Evolutionary conservation across 2,113 vertebrate species (phyloP).

Genomic region (Otis tarda): DNA sequence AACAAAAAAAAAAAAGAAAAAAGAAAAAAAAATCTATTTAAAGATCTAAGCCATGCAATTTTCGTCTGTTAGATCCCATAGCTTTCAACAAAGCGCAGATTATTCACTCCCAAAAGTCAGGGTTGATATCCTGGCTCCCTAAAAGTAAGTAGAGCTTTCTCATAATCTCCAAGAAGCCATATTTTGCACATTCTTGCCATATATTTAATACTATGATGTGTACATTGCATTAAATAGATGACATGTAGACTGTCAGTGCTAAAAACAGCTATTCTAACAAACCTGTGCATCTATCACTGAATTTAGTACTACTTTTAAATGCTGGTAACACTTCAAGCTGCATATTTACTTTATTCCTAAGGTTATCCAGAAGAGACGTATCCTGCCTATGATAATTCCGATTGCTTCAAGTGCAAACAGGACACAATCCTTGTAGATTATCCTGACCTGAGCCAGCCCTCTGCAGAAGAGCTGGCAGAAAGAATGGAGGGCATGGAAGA

Average conservation of each 20-base stretch:
- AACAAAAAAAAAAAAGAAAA: not conserved
- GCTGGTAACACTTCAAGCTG: not conserved
- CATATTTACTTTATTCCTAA: constrained; percentile 62
- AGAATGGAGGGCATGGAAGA: constrained; percentile 81
- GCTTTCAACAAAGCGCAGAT: not conserved
- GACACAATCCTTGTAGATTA: constrained; percentile 77
- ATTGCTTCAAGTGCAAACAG: constrained; percentile 51
- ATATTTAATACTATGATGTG: not conserved
- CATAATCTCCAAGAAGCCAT: not conserved
- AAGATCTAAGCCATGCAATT: not conserved
- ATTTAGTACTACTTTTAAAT: not conserved
- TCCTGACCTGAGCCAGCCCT: constrained; percentile 70
- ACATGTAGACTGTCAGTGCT: not conserved
- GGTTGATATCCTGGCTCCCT: not conserved
- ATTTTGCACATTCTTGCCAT: not conserved
- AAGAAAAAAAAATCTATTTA: not conserved
- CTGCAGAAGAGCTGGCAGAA: constrained; percentile 92
- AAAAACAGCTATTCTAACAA: not conserved
- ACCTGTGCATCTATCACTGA: not conserved
- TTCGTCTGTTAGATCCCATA: not conserved
- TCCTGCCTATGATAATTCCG: constrained; percentile 79
- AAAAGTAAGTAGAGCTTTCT: not conserved
- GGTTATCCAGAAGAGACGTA: constrained; percentile 88
- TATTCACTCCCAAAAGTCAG: not conserved
- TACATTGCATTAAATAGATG: not conserved